These are phyloP conservation scores for Drosophila melanica DNA, from an alignment of 1,140 invertebrate genomes.

Conservation along the genomic window DNA sequence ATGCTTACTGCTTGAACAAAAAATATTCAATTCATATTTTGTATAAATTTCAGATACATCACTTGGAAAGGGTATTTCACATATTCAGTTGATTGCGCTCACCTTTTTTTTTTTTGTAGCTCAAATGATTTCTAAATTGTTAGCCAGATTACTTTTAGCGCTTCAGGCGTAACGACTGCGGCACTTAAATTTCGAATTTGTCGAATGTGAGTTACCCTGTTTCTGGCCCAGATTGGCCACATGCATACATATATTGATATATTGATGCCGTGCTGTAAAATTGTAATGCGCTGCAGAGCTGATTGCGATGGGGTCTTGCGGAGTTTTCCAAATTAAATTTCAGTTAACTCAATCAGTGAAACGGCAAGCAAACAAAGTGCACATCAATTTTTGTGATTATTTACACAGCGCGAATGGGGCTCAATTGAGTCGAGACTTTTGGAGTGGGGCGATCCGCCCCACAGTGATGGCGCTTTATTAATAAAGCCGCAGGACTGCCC, in stretches of 20 bases:
- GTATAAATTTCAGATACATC: not conserved
- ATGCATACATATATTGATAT: slow-evolving; percentile 15
- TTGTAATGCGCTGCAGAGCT: slow-evolving; percentile 25
- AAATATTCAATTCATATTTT: too few species aligned
- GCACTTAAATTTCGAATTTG: slow-evolving; percentile 70
- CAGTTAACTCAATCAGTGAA: slow-evolving; percentile 57
- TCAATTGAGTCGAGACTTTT: slow-evolving; percentile 60
- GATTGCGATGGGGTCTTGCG: slow-evolving; percentile 7
- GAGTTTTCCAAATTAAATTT: slow-evolving; percentile 65
- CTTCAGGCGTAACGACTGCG: slow-evolving; percentile 68
- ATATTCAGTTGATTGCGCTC: slow-evolving; percentile 1
- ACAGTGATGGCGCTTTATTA: slow-evolving; percentile 59
- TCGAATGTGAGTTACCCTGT: slow-evolving; percentile 42
- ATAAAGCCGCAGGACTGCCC: slow-evolving; percentile 59
- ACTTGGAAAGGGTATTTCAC: not conserved
- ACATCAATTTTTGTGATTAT: slow-evolving; percentile 56
- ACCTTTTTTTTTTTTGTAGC: slow-evolving; percentile 63
- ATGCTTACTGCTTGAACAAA: too few species aligned
- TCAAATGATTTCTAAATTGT: slow-evolving; percentile 67
- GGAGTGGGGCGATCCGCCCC: slow-evolving; percentile 1
- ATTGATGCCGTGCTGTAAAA: slow-evolving; percentile 15
- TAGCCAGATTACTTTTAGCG: slow-evolving; percentile 73
- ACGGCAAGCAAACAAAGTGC: slow-evolving; percentile 25
- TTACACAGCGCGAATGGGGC: slow-evolving; percentile 49
- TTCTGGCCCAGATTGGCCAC: not conserved